A percentile compares a stretch with the other conserved stretches of the same genome.
These are phyloP conservation scores for Chloroceryle inda DNA, from an alignment of 2,797 vertebrate species.

Conservation along the genomic window DNA sequence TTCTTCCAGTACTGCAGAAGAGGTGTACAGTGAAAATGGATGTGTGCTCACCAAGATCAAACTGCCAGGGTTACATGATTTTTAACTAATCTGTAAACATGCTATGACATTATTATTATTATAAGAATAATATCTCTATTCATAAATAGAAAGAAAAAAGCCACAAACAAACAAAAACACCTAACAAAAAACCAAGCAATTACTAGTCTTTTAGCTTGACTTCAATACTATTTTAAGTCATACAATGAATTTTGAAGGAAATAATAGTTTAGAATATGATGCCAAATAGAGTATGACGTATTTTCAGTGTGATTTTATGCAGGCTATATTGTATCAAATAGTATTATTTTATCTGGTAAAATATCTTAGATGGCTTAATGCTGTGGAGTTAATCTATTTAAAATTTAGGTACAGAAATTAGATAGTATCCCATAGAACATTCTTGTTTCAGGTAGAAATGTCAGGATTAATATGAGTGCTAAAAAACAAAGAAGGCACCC, in stretches of 20 bases:
- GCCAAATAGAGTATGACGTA: not conserved
- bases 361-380: not conserved
- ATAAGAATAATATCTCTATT: not conserved
- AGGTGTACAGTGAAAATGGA: fast-evolving
- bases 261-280: not conserved
- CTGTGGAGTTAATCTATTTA: not conserved
- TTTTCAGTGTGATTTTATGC: not conserved
- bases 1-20: not conserved
- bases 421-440: not conserved
- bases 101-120: not conserved
- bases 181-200: not conserved
- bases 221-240: not conserved
- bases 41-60: not conserved
- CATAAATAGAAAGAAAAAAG: not conserved
- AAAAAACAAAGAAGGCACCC: not conserved
- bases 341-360: not conserved
- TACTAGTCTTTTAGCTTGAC: not conserved
- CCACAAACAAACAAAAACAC: not conserved
- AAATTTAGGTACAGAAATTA: not conserved
- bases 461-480: not conserved
- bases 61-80: not conserved
- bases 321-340: not conserved
- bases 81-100: not conserved
- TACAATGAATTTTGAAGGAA: not conserved
- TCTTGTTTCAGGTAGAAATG: not conserved